These are phyloP conservation scores for Meta bourneti DNA, from an alignment of 2,888 invertebrate genomes.

Conservation along the genomic window DNA sequence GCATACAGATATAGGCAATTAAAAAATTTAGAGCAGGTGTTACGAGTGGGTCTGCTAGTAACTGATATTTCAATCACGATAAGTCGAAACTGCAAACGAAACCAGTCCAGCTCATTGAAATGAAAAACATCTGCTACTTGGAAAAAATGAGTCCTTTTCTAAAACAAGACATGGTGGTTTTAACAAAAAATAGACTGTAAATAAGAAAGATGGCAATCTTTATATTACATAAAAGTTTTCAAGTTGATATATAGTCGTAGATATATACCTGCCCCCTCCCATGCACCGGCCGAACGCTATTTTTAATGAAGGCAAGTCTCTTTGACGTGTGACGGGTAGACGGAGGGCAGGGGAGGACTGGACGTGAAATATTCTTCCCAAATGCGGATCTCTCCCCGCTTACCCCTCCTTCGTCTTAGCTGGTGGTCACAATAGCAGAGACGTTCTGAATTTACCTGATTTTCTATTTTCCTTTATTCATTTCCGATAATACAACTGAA, in stretches of 20 bases:
- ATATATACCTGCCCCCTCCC: slow-evolving; percentile 47
- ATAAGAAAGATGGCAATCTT: neutral
- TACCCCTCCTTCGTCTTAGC: slow-evolving; percentile 33
- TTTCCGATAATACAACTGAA: slow-evolving; percentile 3
- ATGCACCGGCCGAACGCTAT: slow-evolving; percentile 7
- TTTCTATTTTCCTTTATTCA: slow-evolving; percentile 19
- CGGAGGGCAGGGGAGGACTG: slow-evolving; percentile 8
- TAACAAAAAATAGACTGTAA: neutral
- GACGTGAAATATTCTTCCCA: slow-evolving; percentile 70
- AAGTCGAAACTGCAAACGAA: no score
- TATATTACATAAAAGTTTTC: neutral
- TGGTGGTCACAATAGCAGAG: slow-evolving; percentile 64
- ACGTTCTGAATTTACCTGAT: slow-evolving; percentile 37
- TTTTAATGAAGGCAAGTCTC: slow-evolving; percentile 73
- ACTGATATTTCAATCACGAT: no score
- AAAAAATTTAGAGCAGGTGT: no score
- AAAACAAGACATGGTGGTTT: no score
- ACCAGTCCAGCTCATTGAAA: no score
- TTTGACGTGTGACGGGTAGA: slow-evolving; percentile 71
- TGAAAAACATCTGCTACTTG: no score
- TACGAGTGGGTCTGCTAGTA: no score
- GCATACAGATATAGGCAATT: no score
- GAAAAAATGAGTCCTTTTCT: no score
- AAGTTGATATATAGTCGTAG: neutral
- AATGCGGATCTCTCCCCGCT: slow-evolving; percentile 60